Conservation (phyloP, 2,113 vertebrate species). For the Ivindomyrus marchei region DNA sequence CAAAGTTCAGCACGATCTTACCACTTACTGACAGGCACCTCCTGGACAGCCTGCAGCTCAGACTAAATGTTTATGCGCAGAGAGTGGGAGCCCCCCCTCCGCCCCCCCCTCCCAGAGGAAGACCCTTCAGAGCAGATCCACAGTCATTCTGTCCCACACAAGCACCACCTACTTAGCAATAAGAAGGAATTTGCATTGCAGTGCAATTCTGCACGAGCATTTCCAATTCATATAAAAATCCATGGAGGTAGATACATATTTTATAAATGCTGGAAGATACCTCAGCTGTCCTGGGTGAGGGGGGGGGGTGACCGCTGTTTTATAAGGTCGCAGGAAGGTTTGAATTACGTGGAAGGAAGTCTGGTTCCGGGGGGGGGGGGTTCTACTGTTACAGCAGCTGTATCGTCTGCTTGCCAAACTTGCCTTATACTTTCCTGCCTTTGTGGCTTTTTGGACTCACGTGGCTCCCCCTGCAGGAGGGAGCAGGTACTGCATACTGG, state of each 20-base stretch:
- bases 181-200: neutral
- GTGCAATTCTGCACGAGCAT: neutral
- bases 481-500: constrained; percentile 13
- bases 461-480: neutral
- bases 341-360: neutral
- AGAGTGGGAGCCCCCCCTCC: neutral
- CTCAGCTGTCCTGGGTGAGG: neutral
- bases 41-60: neutral
- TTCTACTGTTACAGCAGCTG: neutral
- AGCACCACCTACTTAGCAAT: neutral
- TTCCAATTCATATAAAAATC: neutral
- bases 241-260: neutral
- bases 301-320: neutral
- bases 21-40: neutral
- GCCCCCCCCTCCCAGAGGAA: too few relatives aligned
- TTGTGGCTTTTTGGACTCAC: neutral
- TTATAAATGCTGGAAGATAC: neutral
- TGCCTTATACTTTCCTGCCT: too few relatives aligned
- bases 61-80: neutral
- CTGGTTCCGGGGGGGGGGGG: neutral
- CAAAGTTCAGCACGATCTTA: neutral
- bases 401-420: neutral
- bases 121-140: neutral
- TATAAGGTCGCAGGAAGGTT: neutral
- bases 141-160: neutral